Evolutionary conservation across 2,797 vertebrate genomes (phyloP).

Genomic region (Chelon auratus): DNA sequence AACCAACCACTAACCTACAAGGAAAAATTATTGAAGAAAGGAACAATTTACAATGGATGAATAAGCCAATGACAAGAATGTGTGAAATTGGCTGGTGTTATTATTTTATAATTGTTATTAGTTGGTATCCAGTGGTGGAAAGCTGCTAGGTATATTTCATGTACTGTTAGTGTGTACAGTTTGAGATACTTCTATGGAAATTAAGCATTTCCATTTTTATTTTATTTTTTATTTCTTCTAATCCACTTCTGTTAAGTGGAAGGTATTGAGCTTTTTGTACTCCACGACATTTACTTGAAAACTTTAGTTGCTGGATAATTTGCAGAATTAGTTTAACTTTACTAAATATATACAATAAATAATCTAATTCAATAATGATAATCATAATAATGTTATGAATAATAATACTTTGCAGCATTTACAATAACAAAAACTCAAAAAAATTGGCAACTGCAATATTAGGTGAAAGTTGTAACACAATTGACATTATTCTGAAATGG

Average conservation of each 20-base stretch:
- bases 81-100: background rate
- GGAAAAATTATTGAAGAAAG: background rate
- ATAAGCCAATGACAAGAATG: background rate
- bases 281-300: background rate
- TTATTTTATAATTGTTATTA: background rate
- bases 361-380: background rate
- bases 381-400: background rate
- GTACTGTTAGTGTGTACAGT: background rate
- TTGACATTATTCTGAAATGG: background rate
- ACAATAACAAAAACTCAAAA: too few relatives aligned
- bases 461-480: background rate
- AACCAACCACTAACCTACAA: background rate
- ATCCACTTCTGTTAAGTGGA: background rate
- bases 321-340: background rate
- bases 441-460: background rate
- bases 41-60: background rate
- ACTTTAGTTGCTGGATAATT: background rate
- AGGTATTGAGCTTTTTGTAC: background rate
- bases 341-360: background rate
- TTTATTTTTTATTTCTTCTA: background rate
- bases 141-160: background rate
- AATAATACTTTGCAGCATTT: background rate
- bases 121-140: background rate
- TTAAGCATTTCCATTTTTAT: background rate
- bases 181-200: background rate